Base-by-base conservation (phyloP, 92 coral and sea anemone species). In the Montipora capitata region DNA sequence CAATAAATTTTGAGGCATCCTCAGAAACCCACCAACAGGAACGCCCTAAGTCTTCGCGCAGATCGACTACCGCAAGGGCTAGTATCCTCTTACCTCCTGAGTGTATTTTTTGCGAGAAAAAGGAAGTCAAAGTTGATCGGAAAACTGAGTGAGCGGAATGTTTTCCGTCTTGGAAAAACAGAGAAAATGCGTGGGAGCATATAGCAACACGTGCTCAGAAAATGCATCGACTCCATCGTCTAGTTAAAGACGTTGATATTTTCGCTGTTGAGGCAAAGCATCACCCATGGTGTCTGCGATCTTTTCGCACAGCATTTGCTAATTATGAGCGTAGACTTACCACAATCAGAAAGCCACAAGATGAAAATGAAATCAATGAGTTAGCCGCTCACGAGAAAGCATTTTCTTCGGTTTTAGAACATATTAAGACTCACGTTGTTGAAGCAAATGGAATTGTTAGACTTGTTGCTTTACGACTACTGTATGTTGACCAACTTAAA, bases 191-290 rank as follows among this genome's bases (percentile, higher is more conserved):
- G 14, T 90, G 94, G 90, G 80, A 90, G 43, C 90, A 90, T 51
- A 85, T 90, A 56, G 94, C 71, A 74, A 49, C 94, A 72, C 94
- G 90, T 35, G 90, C 90, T 3, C 68, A 77, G 49, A 85, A 78
- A 71, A n/a, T 77, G 12, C 39, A 38, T 62, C 57, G 90, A 68
- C 90, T 79, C 39, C 71, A 84, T 80, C 68, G 90, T 20, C 48
- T 77, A 69, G 89, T 83, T 15, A 74, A 76, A 77, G 75, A 14
- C 75, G 20, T 41, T 40, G 87, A 90, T 64, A 87, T 90, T 11
- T 79, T 90, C 66, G 90, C 90, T 9, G 54, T 49, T n/a, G 92
- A 90, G 70, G 94, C 90, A 49, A 68, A 78, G 73, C 80, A 57
- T 52, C 94, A 90, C 65, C 86, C 86, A 10, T 90, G 83, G 14